Base-by-base conservation (phyloP, 53 echinoderm and acorn worm species). In the Paracentrotus lividus region DNA sequence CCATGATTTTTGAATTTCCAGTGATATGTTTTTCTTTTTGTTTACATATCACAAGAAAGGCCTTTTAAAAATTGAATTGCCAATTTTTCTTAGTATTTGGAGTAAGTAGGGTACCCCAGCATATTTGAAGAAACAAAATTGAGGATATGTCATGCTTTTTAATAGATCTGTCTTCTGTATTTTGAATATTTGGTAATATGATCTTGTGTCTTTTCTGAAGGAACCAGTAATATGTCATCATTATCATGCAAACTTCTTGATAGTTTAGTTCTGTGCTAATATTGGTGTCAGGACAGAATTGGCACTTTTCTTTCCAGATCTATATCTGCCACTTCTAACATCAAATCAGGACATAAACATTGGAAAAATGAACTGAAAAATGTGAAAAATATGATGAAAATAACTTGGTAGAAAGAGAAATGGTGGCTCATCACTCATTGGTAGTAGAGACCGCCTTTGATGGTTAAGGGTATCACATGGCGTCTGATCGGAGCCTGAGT, bases 381-480 rank as follows among this genome's bases (percentile, higher is more conserved):
- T 85, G 56, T 54, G 43, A 33, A 34, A 56, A 86, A 86, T 55
- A 86, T 86, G 86, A 53, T 55, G 20, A 3, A 54, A 27, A 86
- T 55, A 86, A 86, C 86, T 55, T 86, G 86, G 55, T 15, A 54
- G 13, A 57, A 16, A 42, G 54, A 76, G 44, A 92, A 77, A 77
- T 91, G 57, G 77, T 49, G 92, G 56, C 92, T 92, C 92, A 57
- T 92, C 92, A 92, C 92, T 92, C 92, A 92, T 26, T 92, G 57
- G 24, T 81, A 13, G 58, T 29, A 38, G 81, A 92, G 9, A 20
- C 92, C 92, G 92, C 77, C 92, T 92, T 92, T 92, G 92, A 92
- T 92, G 92, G 92, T 77, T 53, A 43, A 56, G 81, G 58, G 81
- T 92, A 92, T 92, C 92, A 44, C 92, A 92, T 92, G 81, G 57